Base-by-base conservation (phyloP, 2,888 invertebrate genomes). In the Cosmia trapezina region DNA sequence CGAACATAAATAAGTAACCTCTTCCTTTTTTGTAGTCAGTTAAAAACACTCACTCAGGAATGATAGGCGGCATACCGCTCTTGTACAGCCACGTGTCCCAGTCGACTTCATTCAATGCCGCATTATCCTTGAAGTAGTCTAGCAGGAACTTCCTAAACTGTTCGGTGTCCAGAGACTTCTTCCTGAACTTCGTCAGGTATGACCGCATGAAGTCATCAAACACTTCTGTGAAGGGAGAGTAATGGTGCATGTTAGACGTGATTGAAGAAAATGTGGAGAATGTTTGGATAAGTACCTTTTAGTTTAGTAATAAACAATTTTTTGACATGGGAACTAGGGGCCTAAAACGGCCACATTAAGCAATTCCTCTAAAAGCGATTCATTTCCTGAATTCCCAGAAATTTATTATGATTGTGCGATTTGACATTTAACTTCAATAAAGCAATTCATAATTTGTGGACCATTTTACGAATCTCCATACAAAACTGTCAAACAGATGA, bases 1-100 rank as follows among this genome's bases (percentile, higher is more conserved):
- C 37, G 37, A 37, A 37, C 6, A 6, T 37, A 28, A n/a, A n/a
- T n/a, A n/a, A n/a, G n/a, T 28, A 28, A 28, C 28, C 28, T 28
- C 28, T 28, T 28, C 28, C 28, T 28, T 28, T 28, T 28, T 28
- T 28, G 28, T 2, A 28, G 37, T 37, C 37, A 4, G 4, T 37
- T 37, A 47, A 28, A 22, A 47, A 41, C 12, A 93, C 96, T 94
- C 96, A 99, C 97, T 97, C 94, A 9, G 99, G 99, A 89, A 98
- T 98, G 28, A 98, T 95, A 0, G 98, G 98, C 0, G 99, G 99
- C 98, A 99, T 98, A 69, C 99, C 99, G 62, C 98, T 97, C 49
- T 96, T 96, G 89, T 97, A 95, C 4, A 99, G 94, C 99, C 99
- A 99, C 0, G 97, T 90, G 57, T 98, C 95, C 99, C 99, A 99